phyloP scores from a whole-genome alignment of 2,888 invertebrate species.

The Steinernema scapterisci region DNA sequence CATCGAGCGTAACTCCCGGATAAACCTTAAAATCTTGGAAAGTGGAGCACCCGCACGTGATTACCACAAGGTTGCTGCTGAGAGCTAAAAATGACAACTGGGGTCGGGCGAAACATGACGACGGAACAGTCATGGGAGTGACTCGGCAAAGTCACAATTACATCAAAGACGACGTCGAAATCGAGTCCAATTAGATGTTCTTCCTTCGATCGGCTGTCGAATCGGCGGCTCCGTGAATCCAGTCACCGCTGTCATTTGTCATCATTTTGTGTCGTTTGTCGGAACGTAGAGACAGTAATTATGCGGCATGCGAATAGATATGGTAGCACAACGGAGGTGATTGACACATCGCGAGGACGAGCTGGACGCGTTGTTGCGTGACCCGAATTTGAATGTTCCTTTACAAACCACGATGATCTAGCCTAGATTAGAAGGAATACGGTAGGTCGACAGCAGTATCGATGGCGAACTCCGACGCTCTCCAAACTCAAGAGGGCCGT shows the following conservation, averaged over 20 bases:
- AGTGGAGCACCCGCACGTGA: too few relatives aligned
- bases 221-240: slow-evolving; percentile 5
- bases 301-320: background rate
- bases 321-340: slow-evolving; percentile 14
- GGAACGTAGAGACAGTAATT: slow-evolving; percentile 23
- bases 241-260: slow-evolving; percentile 21
- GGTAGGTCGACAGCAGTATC: slow-evolving; percentile 6
- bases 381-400: background rate
- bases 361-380: slow-evolving; percentile 25
- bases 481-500: background rate
- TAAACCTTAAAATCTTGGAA: too few relatives aligned
- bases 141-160: slow-evolving; percentile 9
- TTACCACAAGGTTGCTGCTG: too few relatives aligned
- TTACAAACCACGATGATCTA: background rate
- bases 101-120: background rate
- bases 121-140: background rate
- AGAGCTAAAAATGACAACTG: background rate
- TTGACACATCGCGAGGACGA: slow-evolving; percentile 22
- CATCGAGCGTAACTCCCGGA: too few relatives aligned
- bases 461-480: background rate
- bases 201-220: background rate
- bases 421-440: background rate
- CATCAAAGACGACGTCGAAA: slow-evolving; percentile 5
- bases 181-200: slow-evolving; percentile 6
- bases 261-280: slow-evolving; percentile 28